Conservation (phyloP, 1,140 invertebrate genomes). For the Lineus longissimus region DNA sequence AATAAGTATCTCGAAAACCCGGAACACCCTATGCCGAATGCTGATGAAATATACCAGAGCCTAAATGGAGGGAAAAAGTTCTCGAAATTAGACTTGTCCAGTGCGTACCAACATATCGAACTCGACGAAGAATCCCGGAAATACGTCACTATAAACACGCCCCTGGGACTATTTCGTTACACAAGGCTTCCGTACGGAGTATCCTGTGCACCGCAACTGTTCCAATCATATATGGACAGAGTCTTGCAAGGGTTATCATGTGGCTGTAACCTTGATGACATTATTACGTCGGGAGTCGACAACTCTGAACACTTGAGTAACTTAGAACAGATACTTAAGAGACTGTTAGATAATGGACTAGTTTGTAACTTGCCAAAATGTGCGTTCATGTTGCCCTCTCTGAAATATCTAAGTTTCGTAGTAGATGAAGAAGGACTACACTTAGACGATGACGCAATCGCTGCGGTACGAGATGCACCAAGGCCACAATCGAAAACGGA, state of each 20-base stretch:
- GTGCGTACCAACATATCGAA: conserved; percentile 25
- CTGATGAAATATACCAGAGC: conserved; percentile 33
- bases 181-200: conserved; percentile 47
- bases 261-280: conserved; percentile 1
- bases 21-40: conserved; percentile 33
- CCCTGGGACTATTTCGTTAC: conserved; percentile 31
- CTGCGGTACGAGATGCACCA: conserved; percentile 34
- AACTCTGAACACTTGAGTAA: background rate
- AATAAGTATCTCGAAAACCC: too few relatives aligned
- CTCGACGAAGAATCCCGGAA: conserved; percentile 27
- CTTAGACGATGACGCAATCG: conserved; percentile 35
- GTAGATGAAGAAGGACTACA: conserved; percentile 23
- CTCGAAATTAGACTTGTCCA: conserved; percentile 35
- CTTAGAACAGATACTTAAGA: background rate
- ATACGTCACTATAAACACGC: conserved; percentile 30
- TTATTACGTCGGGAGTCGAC: background rate
- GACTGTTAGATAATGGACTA: background rate
- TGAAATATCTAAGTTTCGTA: background rate
- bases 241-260: background rate
- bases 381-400: background rate
- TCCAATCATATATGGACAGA: background rate
- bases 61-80: conserved; percentile 33
- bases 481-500: conserved; percentile 37
- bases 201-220: conserved; percentile 5
- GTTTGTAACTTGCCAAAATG: background rate